Conservation (phyloP, 2,888 invertebrate genomes). For the Resseliella maxima region DNA sequence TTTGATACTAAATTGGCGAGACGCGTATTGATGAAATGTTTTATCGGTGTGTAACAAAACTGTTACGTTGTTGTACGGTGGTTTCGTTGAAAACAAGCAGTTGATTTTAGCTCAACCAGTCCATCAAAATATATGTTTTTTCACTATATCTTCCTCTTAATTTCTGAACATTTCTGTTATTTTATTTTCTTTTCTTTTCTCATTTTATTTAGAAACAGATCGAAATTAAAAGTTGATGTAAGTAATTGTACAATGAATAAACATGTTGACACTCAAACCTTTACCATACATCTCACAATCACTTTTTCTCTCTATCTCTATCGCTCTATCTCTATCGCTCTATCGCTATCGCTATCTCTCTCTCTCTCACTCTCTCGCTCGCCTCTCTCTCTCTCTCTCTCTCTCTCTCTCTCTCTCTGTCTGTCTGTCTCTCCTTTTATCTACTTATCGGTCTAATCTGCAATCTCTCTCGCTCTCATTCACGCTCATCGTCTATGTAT, state of each 20-base stretch:
- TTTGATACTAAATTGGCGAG: too few relatives aligned
- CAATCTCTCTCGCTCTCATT: too few relatives aligned
- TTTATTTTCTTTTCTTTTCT: not conserved
- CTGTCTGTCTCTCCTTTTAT: too few relatives aligned
- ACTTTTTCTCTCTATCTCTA: not conserved
- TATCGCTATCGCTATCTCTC: not conserved
- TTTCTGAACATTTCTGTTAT: not conserved
- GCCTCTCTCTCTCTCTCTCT: too few relatives aligned
- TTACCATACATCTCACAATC: not conserved
- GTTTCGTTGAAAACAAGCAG: too few relatives aligned
- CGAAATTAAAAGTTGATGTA: not conserved
- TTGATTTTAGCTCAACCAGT: too few relatives aligned
- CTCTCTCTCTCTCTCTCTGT: not conserved
- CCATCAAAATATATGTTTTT: too few relatives aligned
- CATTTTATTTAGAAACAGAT: not conserved
- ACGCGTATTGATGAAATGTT: too few relatives aligned
- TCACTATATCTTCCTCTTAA: too few relatives aligned
- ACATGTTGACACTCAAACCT: constrained; percentile 23
- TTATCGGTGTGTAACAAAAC: too few relatives aligned
- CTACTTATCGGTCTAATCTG: too few relatives aligned
- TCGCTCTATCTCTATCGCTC: not conserved
- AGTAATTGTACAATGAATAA: not conserved
- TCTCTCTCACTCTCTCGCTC: not conserved
- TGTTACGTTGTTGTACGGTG: too few relatives aligned
- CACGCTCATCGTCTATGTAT: not conserved